Evolutionary conservation across 1,140 invertebrate genomes (phyloP), one percentile per base, ranked within the genome.

Genomic region (Bombus pascuorum): DNA sequence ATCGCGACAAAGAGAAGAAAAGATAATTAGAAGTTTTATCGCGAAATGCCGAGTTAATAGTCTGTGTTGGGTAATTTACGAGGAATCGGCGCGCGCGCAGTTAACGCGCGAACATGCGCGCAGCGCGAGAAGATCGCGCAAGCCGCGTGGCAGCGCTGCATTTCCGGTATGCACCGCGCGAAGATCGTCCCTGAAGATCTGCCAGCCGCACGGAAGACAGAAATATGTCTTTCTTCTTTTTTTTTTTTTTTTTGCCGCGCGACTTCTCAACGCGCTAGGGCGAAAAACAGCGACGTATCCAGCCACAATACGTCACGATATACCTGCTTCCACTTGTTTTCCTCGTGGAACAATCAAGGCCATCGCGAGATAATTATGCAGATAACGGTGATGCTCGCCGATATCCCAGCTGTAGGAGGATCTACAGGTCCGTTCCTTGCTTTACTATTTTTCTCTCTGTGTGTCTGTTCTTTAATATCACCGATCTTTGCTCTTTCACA

Each of bases 141-240:
- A 68, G 34, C 22, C 59, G 39, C 68, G 80, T 81, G 66, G 77
- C 57, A 71, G 28, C 85, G 85, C 80, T 73, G 62, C 81, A 68
- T 71, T 85, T 86, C 81, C 81, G 59, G 37, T 62, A 34, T 57
- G 62, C 86, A 73, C 3, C 87, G 65, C 83, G 66, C 83, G 68
- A 88, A 88, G 86, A 92, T 91, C 87, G 84, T 86, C 87, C 76
- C 70, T 77, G 88, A 93, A 92, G 91, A 91, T 92, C 44, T 42
- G 53, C 82, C 37, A 73, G 66, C 42, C 47, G 68, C 87, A 81
- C 84, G 37, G 88, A 90, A 90, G 89, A 90, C 74, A 65, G 74
- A 37, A n/a, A 86, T 73, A 57, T 47, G 80, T 72, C 70, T 3
- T 37, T 74, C 32, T 32, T 66, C n/a, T n/a, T 39, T 2, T 8